phyloP scores from a whole-genome alignment of 2,113 vertebrate genomes.

The Oncorhynchus kisutch region DNA sequence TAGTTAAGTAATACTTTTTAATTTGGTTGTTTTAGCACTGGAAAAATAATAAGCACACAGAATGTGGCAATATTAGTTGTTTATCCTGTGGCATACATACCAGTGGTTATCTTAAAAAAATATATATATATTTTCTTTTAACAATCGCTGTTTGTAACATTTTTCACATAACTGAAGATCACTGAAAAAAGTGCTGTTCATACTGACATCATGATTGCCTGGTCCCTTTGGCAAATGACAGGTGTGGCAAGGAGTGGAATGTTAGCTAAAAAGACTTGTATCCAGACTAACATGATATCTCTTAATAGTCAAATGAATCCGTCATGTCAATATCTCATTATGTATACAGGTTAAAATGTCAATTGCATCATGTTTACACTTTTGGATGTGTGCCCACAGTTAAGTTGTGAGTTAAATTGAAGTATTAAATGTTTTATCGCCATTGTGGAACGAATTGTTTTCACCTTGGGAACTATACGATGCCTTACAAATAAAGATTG shows the following conservation, averaged over 20 bases:
- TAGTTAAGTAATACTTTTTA: too few species aligned
- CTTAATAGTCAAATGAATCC: neutral
- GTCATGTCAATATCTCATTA: neutral
- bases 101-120: too few species aligned
- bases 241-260: too few species aligned
- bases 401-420: neutral
- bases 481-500: neutral
- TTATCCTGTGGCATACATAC: too few species aligned
- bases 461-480: neutral
- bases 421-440: too few species aligned
- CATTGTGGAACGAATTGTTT: neutral
- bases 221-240: too few species aligned
- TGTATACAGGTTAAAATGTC: neutral
- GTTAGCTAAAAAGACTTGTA: too few species aligned
- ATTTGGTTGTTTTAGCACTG: neutral
- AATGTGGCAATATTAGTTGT: neutral
- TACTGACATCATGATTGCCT: too few species aligned
- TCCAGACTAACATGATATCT: neutral
- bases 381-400: neutral
- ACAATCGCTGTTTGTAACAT: neutral
- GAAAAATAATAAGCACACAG: neutral
- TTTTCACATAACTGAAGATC: neutral
- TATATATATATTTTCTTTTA: too few species aligned
- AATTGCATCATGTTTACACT: neutral
- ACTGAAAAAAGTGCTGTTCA: neutral